A percentile compares a stretch with the other conserved stretches of the same genome.
Conservation (phyloP, 2,797 vertebrate species). For the Sylvia borin region DNA sequence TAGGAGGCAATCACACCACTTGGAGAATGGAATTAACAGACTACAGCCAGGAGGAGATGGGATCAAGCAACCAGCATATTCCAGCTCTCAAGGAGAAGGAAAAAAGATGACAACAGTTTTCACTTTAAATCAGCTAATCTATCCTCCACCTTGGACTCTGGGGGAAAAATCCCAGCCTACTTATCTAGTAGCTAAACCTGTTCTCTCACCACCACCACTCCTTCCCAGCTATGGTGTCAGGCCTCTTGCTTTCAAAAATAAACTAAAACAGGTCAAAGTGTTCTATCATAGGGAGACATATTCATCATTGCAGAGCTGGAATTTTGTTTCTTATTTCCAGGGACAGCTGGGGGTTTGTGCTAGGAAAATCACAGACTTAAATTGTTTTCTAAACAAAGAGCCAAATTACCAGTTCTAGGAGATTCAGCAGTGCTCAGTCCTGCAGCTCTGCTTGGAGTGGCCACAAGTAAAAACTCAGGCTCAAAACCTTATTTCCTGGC, state of each 20-base stretch:
- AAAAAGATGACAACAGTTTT: not conserved
- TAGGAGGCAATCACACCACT: not conserved
- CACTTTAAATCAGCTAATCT: not conserved
- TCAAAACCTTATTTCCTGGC: not conserved
- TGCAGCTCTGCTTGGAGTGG: not conserved
- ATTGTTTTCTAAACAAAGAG: not conserved
- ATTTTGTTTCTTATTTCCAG: not conserved
- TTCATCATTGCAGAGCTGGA: not conserved
- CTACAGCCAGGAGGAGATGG: not conserved
- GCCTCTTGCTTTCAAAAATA: not conserved
- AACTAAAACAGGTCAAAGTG: not conserved
- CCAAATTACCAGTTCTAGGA: not conserved
- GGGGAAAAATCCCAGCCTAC: not conserved
- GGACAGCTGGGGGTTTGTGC: not conserved
- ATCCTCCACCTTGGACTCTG: not conserved
- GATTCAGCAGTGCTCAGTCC: not conserved
- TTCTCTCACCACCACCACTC: not conserved
- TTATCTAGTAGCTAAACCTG: not conserved
- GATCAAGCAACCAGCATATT: conserved; percentile 9
- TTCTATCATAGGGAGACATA: not conserved
- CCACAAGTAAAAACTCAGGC: not conserved
- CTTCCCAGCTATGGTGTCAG: not conserved
- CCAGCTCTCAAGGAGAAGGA: not conserved
- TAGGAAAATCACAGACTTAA: conserved; percentile 1
- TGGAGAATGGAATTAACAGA: conserved; percentile 31